Evolutionary conservation across 53 echinoderm and acorn worm genomes (phyloP), one percentile per base, ranked within the genome.

Genomic region (Crossaster papposus): DNA sequence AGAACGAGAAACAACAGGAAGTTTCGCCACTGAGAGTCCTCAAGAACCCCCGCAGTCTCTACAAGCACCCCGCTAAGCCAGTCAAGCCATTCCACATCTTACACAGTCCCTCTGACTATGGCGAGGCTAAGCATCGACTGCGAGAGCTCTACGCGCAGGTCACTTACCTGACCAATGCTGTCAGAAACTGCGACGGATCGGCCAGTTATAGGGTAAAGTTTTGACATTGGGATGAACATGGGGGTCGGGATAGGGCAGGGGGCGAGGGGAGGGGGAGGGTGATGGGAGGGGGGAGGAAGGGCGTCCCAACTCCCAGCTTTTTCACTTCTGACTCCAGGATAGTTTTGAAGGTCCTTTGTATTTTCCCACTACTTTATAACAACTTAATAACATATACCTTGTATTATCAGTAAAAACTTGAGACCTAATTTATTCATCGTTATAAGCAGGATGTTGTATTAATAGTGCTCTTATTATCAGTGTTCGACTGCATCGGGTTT

Each of bases 151-250:
- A 96, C 65, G 81, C 94, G 4, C 89, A 94, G 77, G 91, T 95
- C 84, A 93, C 94, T 14, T 94, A 93, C 77, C 90, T 96, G 51
- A 77, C 95, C 30, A 96, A 96, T 62, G 96, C 96, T 62, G 96
- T 96, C 3, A 86, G 96, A 76, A 95, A 96, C 71, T 87, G 81
- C 5, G 95, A 96, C 70, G 96, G 95, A 1, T 94, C 92, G 9
- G 90, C 95, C 9, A 96, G 96, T 64, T 96, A 95, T 36, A 92
- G 87, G 92, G 96, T 96, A 79, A n/a, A 71, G 0, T 71, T 71
- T 2, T 8, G 32, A 14, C 30, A 14, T 8, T 71, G 10, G 3
- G 24, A 28, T 30, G 3, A 26, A 28, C n/a, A n/a, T n/a, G n/a
- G n/a, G n/a, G n/a, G n/a, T n/a, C n/a, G n/a, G n/a, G n/a, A n/a